Base-by-base conservation (phyloP, 2,888 invertebrate genomes). In the Tanytarsus gracilentus region DNA sequence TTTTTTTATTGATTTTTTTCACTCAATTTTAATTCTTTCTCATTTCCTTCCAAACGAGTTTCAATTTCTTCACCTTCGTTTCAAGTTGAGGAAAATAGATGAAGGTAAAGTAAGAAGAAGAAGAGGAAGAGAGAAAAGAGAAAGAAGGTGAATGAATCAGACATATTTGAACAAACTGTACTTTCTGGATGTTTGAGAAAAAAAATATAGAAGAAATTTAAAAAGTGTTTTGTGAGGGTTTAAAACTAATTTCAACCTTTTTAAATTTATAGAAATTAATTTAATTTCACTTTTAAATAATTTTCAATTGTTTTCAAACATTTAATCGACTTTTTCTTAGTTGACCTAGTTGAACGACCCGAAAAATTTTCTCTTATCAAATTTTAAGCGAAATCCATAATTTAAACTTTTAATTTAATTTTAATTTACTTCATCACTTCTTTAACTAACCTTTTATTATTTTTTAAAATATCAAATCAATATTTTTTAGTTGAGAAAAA, bases 271-370 rank as follows among this genome's bases (percentile, higher is more conserved):
- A 16, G 16, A 36, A 36, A 36, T 6, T 36, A n/a, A 11, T 36
- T 36, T 36, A 14, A n/a, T n/a, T 36, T 36, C 36, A 44, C 2
- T 44, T 44, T 21, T 44, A 8, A 44, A 9, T 44, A 23, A 44
- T 21, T 44, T 21, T 18, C 21, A 11, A 1, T 18, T 27, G 36
- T 26, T 56, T 40, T 25, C 27, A 56, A 14, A 21, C 6, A 33
- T 52, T 52, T 52, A 56, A 39, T 52, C 8, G 25, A 16, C n/a
- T 27, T 39, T 26, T 55, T 23, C 44, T 40, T 27, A 52, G n/a
- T n/a, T 56, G 56, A 40, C 56, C 56, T 44, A 29, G 26, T 56
- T 56, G 40, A 53, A 16, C 23, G 53, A 53, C 27, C 44, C 56
- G 26, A 49, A 14, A 11, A 26, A 26, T 8, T 30, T 30, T 30